phyloP scores from a whole-genome alignment of 2,888 invertebrate genomes.

The Tetragonula carbonaria region DNA sequence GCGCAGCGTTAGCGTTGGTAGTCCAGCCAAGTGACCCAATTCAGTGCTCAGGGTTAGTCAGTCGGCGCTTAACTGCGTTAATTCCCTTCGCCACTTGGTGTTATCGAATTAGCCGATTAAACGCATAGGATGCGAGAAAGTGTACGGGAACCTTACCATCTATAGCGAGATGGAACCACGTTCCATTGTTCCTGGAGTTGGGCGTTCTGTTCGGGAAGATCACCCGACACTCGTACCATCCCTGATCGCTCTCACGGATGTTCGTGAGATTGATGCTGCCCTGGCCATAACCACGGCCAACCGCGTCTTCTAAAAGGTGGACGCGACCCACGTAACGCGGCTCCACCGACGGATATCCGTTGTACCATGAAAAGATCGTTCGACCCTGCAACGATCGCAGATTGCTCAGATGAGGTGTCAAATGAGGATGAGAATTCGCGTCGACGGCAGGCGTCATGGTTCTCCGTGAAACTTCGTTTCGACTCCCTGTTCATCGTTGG shows the following conservation, averaged over 20 bases:
- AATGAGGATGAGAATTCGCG: not conserved
- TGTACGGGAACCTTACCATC: constrained; percentile 87
- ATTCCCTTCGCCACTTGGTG: constrained; percentile 57
- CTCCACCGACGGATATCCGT: constrained; percentile 88
- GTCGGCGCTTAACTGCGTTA: constrained; percentile 59
- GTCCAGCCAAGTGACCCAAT: constrained; percentile 58
- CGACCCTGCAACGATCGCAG: constrained; percentile 87
- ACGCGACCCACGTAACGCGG: constrained; percentile 88
- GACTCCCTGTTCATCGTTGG: not conserved
- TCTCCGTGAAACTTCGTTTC: not conserved
- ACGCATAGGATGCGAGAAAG: constrained; percentile 38
- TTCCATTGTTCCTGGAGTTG: constrained; percentile 94
- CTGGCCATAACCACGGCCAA: constrained; percentile 87
- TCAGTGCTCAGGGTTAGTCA: constrained; percentile 61
- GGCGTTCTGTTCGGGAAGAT: constrained; percentile 95
- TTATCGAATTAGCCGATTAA: constrained; percentile 53
- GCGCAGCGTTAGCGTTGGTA: constrained; percentile 44
- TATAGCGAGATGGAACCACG: constrained; percentile 94
- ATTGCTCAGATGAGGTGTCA: not conserved
- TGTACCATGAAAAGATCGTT: constrained; percentile 93
- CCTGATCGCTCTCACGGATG: constrained; percentile 94
- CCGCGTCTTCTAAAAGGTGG: constrained; percentile 86
- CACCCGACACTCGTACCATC: constrained; percentile 96
- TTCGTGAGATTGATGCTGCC: constrained; percentile 94
- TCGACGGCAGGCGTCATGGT: not conserved